Percentiles rank a stretch among this genome's conserved stretches.
phyloP scores from a whole-genome alignment of 2,113 vertebrate genomes.

The Plecturocebus donacophilus region DNA sequence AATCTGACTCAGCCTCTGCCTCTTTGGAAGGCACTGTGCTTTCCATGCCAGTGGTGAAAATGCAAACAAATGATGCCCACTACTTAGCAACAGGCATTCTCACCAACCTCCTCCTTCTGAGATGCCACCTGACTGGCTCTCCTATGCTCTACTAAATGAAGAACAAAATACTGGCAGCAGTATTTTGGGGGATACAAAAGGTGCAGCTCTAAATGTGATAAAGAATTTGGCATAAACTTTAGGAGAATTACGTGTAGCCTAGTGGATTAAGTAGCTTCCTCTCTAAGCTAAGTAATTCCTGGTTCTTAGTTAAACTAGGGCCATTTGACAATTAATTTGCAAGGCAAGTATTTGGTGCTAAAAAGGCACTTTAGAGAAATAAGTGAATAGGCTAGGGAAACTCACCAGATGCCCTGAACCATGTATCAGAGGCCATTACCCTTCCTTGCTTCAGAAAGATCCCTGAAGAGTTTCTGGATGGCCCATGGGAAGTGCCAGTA shows the following conservation, averaged over 20 bases:
- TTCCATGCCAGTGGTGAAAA: constrained; percentile 41
- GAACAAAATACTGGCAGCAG: constrained; percentile 11
- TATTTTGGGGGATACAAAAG: too few relatives aligned
- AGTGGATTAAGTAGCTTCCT: not conserved
- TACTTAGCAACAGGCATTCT: not conserved
- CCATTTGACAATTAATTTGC: constrained; percentile 32
- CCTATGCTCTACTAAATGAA: not conserved
- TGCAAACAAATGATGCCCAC: constrained; percentile 34
- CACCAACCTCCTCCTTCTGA: not conserved
- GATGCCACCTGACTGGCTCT: not conserved
- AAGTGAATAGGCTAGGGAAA: not conserved
- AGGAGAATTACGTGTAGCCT: not conserved
- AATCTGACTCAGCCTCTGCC: constrained; percentile 60
- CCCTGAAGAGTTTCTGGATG: constrained; percentile 26
- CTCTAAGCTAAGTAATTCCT: constrained; percentile 33
- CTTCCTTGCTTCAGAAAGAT: constrained; percentile 7
- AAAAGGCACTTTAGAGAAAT: constrained; percentile 32
- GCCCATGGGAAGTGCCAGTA: not conserved
- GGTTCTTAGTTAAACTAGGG: constrained; percentile 42
- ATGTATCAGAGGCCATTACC: not conserved
- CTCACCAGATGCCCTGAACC: constrained; percentile 20
- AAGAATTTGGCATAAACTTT: constrained; percentile 14
- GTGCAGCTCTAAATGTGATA: not conserved
- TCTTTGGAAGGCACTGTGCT: constrained; percentile 46
- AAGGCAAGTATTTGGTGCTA: constrained; percentile 30